A percentile compares a stretch with the other conserved stretches of the same genome.
Evolutionary conservation across 2,797 vertebrate species (phyloP).

Genomic region (Columba guinea): DNA sequence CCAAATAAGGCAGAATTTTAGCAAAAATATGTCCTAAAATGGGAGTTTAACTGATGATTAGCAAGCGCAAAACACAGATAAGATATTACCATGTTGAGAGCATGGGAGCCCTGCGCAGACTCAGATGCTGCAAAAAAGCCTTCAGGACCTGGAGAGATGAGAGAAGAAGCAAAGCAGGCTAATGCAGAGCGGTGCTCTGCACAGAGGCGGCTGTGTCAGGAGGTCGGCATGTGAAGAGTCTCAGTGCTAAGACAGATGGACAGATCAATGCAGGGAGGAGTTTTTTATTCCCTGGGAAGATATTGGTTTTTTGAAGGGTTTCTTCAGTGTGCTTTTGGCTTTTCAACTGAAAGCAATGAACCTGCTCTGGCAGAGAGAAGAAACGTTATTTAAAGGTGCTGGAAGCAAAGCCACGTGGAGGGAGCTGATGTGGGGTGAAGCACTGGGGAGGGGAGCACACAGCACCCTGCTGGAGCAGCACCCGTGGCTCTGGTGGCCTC

Average conservation of each 20-base stretch:
- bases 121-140: not conserved
- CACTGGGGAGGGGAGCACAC: accelerated
- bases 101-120: not conserved
- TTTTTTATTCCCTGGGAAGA: not conserved
- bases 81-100: not conserved
- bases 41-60: slow-evolving; percentile 20
- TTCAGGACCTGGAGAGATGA: not conserved
- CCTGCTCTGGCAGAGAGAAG: not conserved
- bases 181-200: not conserved
- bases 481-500: not conserved
- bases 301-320: not conserved
- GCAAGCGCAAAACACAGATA: not conserved
- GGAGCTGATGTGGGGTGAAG: not conserved
- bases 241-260: not conserved
- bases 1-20: slow-evolving; percentile 50
- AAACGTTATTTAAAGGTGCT: not conserved
- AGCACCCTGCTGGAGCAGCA: not conserved
- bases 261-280: not conserved
- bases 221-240: not conserved
- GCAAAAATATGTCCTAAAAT: slow-evolving; percentile 41
- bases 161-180: not conserved
- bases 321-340: not conserved
- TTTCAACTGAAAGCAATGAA: not conserved
- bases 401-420: not conserved
- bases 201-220: not conserved